These are phyloP conservation scores for Natrix natrix DNA, from an alignment of 2,797 vertebrate genomes.

Conservation along the genomic window DNA sequence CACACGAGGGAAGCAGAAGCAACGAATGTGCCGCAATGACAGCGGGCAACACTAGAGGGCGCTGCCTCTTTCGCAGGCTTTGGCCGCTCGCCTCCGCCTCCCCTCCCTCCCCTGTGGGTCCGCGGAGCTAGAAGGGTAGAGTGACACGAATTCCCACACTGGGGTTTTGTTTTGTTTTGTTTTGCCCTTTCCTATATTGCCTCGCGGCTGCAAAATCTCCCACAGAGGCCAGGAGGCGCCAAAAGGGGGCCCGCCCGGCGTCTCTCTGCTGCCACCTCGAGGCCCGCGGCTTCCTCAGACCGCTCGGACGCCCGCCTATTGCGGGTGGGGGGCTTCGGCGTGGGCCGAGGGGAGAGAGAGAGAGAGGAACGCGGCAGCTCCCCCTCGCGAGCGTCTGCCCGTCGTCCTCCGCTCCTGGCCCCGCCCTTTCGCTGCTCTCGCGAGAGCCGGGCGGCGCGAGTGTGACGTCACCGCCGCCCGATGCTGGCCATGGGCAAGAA, in stretches of 20 bases:
- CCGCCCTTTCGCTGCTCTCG: background rate
- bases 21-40: background rate
- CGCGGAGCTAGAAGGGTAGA: background rate
- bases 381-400: background rate
- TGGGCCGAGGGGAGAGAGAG: background rate
- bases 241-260: background rate
- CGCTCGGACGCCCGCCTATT: background rate
- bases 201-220: background rate
- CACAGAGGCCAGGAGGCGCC: background rate
- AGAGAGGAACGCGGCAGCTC: background rate
- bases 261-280: background rate
- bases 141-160: background rate
- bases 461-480: background rate
- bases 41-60: constrained; percentile 42
- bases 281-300: background rate
- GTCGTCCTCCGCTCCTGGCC: rapidly evolving
- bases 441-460: background rate
- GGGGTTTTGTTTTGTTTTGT: too few species aligned
- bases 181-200: background rate
- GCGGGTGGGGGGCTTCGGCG: too few species aligned
- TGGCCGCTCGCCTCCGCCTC: too few species aligned
- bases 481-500: constrained; percentile 89
- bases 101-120: background rate
- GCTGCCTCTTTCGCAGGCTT: constrained; percentile 29
- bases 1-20: background rate